A percentile compares a stretch with the other conserved stretches of the same genome.
Conservation (phyloP, 1,140 invertebrate species). For the Nasonia giraulti region DNA sequence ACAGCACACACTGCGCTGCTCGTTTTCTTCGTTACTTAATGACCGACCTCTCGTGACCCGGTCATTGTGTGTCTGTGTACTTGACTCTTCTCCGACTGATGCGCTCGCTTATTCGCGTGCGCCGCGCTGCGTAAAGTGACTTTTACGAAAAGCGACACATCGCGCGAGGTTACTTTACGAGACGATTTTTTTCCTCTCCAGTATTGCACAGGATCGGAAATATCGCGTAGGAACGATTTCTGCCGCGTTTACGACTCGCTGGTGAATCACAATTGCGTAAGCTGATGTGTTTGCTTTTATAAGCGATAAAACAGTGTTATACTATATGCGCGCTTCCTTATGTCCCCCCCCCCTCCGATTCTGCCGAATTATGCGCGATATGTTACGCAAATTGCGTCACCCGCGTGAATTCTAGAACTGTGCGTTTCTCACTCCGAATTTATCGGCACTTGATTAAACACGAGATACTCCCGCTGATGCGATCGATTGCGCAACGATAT, state of each 20-base stretch:
- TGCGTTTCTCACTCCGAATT: too few species aligned
- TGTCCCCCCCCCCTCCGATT: neutral
- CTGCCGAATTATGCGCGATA: too few species aligned
- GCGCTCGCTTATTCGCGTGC: too few species aligned
- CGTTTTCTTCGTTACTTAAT: constrained; percentile 27
- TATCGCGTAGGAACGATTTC: neutral
- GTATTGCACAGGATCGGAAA: neutral
- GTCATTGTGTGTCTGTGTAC: constrained; percentile 16
- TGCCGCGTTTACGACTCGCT: neutral
- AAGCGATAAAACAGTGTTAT: neutral
- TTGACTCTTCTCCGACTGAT: neutral
- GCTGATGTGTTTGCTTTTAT: neutral
- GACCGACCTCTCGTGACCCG: constrained; percentile 20
- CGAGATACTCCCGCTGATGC: neutral
- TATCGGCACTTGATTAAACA: neutral
- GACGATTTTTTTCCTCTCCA: neutral
- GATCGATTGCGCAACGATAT: too few species aligned
- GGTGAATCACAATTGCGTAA: neutral
- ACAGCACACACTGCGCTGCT: neutral
- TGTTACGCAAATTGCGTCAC: neutral
- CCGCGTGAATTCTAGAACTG: too few species aligned
- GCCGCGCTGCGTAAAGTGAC: neutral
- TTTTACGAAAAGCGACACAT: neutral
- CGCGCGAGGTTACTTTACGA: neutral
- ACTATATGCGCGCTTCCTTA: neutral